Conservation (phyloP, 2,888 invertebrate species). For the Stenotaenia linearis region DNA sequence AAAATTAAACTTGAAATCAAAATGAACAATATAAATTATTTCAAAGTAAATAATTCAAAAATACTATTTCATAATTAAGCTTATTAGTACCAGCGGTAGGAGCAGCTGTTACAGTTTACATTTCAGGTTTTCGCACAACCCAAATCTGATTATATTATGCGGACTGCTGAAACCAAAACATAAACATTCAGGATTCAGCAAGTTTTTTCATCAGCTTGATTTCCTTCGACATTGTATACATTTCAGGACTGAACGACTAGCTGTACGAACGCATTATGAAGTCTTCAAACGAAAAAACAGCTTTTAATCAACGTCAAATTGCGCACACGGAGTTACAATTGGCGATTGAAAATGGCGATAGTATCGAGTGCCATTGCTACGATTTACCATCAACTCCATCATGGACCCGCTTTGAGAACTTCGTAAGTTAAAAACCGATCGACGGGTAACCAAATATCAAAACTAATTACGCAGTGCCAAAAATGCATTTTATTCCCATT, state of each 20-base stretch:
- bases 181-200: background rate
- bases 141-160: background rate
- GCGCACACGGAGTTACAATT: background rate
- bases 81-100: no score
- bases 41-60: no score
- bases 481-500: no score
- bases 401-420: conserved; percentile 21
- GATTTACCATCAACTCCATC: conserved; percentile 1
- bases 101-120: no score
- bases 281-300: background rate
- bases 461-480: no score
- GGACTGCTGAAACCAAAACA: background rate
- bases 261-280: background rate
- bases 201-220: background rate
- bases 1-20: no score
- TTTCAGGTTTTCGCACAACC: background rate
- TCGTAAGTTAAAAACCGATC: conserved; percentile 6
- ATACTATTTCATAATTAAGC: no score
- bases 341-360: background rate
- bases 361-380: conserved; percentile 13
- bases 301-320: background rate
- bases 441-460: background rate
- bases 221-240: background rate
- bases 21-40: no score
- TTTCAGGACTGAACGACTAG: background rate